Conservation (phyloP, 1,140 invertebrate genomes). For the Teleopsis dalmanni region DNA sequence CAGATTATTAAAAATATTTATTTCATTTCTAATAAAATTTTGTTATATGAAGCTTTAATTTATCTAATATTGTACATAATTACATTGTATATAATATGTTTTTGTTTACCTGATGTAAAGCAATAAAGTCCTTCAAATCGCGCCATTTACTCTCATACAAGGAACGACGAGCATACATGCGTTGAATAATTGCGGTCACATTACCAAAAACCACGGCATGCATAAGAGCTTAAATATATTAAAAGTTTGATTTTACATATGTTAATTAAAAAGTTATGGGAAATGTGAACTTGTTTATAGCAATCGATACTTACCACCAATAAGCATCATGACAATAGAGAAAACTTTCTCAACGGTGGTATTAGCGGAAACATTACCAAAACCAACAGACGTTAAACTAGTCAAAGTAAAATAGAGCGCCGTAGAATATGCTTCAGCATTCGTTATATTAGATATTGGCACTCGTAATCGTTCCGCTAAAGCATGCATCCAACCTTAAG, state of each 20-base stretch:
- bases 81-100: constrained; percentile 9
- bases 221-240: constrained; percentile 70
- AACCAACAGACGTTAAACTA: constrained; percentile 93
- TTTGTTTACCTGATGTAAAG: constrained; percentile 64
- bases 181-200: constrained; percentile 97
- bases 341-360: constrained; percentile 92
- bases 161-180: constrained; percentile 94
- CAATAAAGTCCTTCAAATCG: constrained; percentile 94
- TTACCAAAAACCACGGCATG: constrained; percentile 99
- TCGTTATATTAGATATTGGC: constrained; percentile 65
- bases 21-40: no score
- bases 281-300: no score
- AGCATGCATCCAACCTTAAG: constrained; percentile 82
- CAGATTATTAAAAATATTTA: no score
- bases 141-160: constrained; percentile 95
- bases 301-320: constrained; percentile 68
- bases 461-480: constrained; percentile 75
- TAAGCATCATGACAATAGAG: constrained; percentile 88
- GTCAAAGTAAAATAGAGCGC: constrained; percentile 95
- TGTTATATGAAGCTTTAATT: no score
- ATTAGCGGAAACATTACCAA: constrained; percentile 95
- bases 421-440: constrained; percentile 86
- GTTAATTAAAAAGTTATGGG: background rate
- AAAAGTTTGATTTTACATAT: background rate
- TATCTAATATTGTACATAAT: background rate